Evolutionary conservation across 2,113 vertebrate genomes (phyloP).

Genomic region (Strix aluco): DNA sequence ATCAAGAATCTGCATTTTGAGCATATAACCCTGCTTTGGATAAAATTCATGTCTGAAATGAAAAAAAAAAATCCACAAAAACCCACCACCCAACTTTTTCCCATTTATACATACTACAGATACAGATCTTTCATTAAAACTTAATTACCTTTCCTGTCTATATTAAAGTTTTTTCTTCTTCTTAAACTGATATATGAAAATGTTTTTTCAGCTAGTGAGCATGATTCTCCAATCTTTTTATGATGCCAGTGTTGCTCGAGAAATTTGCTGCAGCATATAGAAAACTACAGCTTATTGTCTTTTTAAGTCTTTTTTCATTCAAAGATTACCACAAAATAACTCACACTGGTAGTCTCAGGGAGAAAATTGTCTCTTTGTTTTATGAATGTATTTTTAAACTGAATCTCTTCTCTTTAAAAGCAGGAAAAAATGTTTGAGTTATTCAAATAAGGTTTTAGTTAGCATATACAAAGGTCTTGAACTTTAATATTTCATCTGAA

Average conservation of each 20-base stretch:
- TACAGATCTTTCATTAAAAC: slow-evolving; percentile 20
- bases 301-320: slow-evolving; percentile 51
- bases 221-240: slow-evolving; percentile 6
- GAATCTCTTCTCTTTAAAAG: slow-evolving; percentile 60
- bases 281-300: slow-evolving; percentile 27
- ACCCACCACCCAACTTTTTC: neutral
- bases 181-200: neutral
- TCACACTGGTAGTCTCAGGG: slow-evolving; percentile 72
- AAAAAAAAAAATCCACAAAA: neutral
- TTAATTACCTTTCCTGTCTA: neutral
- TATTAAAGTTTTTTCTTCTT: slow-evolving; percentile 3
- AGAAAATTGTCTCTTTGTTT: slow-evolving; percentile 65
- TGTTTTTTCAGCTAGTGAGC: slow-evolving; percentile 37
- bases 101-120: neutral
- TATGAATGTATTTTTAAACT: slow-evolving; percentile 74
- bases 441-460: slow-evolving; percentile 63
- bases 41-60: slow-evolving; percentile 10
- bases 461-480: slow-evolving; percentile 33
- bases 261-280: slow-evolving; percentile 4
- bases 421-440: slow-evolving; percentile 24
- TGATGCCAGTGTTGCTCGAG: slow-evolving; percentile 3
- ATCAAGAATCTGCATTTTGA: slow-evolving; percentile 8
- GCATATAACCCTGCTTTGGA: neutral
- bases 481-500: slow-evolving; percentile 56
- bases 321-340: slow-evolving; percentile 66